Percentiles rank a stretch among this genome's conserved stretches.
These are phyloP conservation scores for Melanotaenia trifasciata DNA, from an alignment of 2,797 vertebrate genomes.

Conservation along the genomic window DNA sequence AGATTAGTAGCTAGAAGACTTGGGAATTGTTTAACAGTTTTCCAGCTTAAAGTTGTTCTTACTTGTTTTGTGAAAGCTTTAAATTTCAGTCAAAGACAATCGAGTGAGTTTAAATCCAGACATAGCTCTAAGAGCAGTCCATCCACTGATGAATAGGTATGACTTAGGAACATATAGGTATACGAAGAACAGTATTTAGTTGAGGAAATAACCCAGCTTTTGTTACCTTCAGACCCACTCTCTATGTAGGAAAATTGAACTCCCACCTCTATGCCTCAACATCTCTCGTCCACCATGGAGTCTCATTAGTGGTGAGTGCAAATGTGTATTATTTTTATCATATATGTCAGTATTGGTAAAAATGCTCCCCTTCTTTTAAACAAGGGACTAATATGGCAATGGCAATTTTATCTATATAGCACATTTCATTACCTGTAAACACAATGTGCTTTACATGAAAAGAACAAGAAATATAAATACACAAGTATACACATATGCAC, in stretches of 20 bases:
- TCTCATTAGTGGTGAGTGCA: slow-evolving; percentile 92
- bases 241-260: slow-evolving; percentile 92
- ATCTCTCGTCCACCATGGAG: slow-evolving; percentile 91
- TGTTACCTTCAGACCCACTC: slow-evolving; percentile 84
- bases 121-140: neutral
- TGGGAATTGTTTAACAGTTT: neutral
- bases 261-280: slow-evolving; percentile 92
- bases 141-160: neutral
- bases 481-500: no score
- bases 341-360: neutral
- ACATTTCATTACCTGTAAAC: no score
- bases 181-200: neutral
- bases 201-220: slow-evolving; percentile 12
- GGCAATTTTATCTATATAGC: no score
- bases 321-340: neutral
- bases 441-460: no score
- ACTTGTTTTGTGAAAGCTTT: neutral
- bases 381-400: neutral
- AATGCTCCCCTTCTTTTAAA: neutral
- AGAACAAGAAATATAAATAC: no score
- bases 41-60: neutral
- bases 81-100: slow-evolving; percentile 2
- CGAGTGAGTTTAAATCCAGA: neutral
- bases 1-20: neutral
- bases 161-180: neutral